Percentiles rank a stretch among this genome's conserved stretches.
Evolutionary conservation across 2,113 vertebrate species (phyloP).

Genomic region (Oncorhynchus nerka): DNA sequence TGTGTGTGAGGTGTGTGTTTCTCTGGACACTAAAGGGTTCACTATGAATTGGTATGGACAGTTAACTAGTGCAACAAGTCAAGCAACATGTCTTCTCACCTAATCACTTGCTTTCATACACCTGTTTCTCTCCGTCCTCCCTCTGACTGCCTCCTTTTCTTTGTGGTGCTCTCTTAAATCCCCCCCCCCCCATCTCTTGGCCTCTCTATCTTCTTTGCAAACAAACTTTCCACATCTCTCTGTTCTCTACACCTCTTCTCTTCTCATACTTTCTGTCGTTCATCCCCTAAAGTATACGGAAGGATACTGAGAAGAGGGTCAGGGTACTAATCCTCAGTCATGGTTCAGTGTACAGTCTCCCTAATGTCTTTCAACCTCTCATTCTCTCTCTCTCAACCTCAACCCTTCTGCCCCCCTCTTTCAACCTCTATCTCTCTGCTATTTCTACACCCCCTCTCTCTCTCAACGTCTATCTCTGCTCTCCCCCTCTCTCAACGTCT

Average conservation of each 20-base stretch:
- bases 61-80: constrained; percentile 54
- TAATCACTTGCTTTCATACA: constrained; percentile 1
- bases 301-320: not conserved
- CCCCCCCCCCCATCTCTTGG: not conserved
- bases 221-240: not conserved
- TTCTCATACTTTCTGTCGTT: not conserved
- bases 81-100: constrained; percentile 51
- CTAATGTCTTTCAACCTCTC: not conserved
- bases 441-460: too few relatives aligned
- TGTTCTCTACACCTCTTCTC: not conserved
- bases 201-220: not conserved
- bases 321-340: not conserved
- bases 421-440: not conserved
- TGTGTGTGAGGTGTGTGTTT: not conserved
- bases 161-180: too few relatives aligned
- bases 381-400: too few relatives aligned
- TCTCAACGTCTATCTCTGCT: too few relatives aligned
- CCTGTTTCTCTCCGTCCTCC: constrained; percentile 11
- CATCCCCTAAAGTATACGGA: not conserved
- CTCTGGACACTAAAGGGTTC: constrained; percentile 6
- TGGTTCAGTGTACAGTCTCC: not conserved
- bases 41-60: not conserved
- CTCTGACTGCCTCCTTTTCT: constrained; percentile 1
- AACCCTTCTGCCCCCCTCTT: too few relatives aligned
- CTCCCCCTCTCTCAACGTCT: not conserved